Evolutionary conservation across 2,113 vertebrate species (phyloP).

Genomic region (Oreochromis niloticus): DNA sequence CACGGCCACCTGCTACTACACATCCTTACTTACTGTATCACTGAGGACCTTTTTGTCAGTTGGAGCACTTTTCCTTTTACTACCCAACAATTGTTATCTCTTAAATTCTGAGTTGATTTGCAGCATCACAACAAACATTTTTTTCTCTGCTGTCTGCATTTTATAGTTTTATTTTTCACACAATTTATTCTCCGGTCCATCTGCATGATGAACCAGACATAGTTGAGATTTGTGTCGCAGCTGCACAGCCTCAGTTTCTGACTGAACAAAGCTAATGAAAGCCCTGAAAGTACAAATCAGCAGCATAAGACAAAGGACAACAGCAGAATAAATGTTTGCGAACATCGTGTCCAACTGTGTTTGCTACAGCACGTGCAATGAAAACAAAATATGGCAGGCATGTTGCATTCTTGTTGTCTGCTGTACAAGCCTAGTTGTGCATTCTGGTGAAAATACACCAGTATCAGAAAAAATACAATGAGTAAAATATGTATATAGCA

Average conservation of each 20-base stretch:
- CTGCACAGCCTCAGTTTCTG: not conserved
- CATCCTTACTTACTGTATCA: not conserved
- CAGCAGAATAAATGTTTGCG: conserved; percentile 6
- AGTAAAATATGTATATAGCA: not conserved
- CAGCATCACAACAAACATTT: not conserved
- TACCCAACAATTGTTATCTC: not conserved
- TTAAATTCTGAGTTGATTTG: not conserved
- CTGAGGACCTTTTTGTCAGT: not conserved
- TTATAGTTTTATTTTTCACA: not conserved
- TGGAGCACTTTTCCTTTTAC: not conserved
- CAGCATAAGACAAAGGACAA: conserved; percentile 3
- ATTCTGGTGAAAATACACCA: not conserved
- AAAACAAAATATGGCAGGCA: conserved; percentile 24
- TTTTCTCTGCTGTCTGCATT: not conserved
- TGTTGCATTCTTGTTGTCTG: conserved; percentile 7
- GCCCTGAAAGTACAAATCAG: conserved; percentile 7
- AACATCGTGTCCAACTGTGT: conserved; percentile 6
- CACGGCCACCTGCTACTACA: not conserved
- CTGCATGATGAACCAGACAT: not conserved
- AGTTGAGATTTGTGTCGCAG: not conserved
- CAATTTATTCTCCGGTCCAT: not conserved
- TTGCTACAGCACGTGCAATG: conserved; percentile 10
- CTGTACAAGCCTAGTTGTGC: not conserved
- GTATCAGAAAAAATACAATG: not conserved
- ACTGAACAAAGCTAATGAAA: conserved; percentile 17